These are phyloP conservation scores for Cherax destructor DNA, from an alignment of 1,140 invertebrate genomes.

Conservation along the genomic window DNA sequence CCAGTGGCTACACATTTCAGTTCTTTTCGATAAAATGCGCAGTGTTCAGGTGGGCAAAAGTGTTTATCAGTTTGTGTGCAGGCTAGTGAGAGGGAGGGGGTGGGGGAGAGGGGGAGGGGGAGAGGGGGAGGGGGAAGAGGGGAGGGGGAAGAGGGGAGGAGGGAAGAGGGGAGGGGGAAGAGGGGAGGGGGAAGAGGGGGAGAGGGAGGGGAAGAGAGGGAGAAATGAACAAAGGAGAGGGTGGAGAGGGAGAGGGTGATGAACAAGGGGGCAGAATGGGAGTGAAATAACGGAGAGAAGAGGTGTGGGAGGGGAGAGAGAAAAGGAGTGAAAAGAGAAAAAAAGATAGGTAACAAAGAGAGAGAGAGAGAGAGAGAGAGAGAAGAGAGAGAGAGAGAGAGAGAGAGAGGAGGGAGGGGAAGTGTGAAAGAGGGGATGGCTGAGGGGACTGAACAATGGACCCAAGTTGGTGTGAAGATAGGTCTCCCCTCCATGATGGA, in stretches of 20 bases:
- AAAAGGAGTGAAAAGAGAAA: background rate
- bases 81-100: background rate
- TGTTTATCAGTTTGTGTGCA: slow-evolving; percentile 5
- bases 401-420: background rate
- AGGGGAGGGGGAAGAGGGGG: background rate
- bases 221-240: background rate
- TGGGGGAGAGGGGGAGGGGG: background rate
- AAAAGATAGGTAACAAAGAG: background rate
- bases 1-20: background rate
- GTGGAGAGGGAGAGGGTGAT: background rate
- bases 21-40: background rate
- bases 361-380: background rate
- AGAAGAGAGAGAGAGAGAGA: background rate
- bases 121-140: background rate
- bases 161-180: background rate
- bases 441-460: no score
- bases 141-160: background rate
- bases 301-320: background rate
- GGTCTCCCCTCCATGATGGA: no score
- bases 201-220: no score
- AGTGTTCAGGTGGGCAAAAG: background rate
- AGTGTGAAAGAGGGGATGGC: background rate
- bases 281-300: background rate
- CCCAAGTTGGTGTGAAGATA: no score
- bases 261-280: background rate